Percentiles rank a stretch among this genome's conserved stretches.
These are phyloP conservation scores for Umimayanthus chanpuru DNA, from an alignment of 92 coral and sea anemone genomes.

Conservation along the genomic window DNA sequence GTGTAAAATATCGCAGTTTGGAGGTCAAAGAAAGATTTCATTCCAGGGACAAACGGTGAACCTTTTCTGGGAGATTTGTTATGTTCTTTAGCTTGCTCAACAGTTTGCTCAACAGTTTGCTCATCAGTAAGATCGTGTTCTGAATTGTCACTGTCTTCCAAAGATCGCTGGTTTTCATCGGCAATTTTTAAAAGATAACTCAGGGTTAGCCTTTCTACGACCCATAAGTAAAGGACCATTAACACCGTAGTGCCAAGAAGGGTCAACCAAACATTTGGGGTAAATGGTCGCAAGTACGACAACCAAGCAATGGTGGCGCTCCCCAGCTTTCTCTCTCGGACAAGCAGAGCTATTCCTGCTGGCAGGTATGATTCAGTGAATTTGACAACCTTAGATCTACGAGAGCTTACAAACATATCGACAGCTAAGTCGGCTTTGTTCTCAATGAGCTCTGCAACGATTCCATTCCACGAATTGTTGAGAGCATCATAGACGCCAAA, in stretches of 20 bases:
- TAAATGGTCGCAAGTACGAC: constrained; percentile 82
- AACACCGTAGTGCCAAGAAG: constrained; percentile 69
- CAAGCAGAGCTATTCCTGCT: constrained; percentile 82
- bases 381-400: constrained; percentile 77
- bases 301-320: constrained; percentile 73
- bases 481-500: constrained; percentile 68
- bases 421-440: constrained; percentile 70
- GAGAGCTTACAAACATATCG: constrained; percentile 78
- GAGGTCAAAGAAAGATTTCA: constrained; percentile 58
- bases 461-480: constrained; percentile 84
- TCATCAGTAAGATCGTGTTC: constrained; percentile 10
- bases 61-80: constrained; percentile 10
- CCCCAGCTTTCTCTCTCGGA: constrained; percentile 67
- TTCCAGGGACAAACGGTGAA: neutral
- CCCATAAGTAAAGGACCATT: constrained; percentile 76
- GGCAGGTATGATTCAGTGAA: constrained; percentile 86
- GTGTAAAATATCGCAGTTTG: constrained; percentile 80
- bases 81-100: neutral
- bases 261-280: constrained; percentile 76
- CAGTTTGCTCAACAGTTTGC: neutral
- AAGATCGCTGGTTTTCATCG: neutral
- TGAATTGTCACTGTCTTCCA: neutral
- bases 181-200: neutral
- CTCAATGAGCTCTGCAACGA: constrained; percentile 66
- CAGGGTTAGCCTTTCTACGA: constrained; percentile 48